Evolutionary conservation across 2,888 invertebrate genomes (phyloP), one percentile per base, ranked within the genome.

Genomic region (Actias luna): DNA sequence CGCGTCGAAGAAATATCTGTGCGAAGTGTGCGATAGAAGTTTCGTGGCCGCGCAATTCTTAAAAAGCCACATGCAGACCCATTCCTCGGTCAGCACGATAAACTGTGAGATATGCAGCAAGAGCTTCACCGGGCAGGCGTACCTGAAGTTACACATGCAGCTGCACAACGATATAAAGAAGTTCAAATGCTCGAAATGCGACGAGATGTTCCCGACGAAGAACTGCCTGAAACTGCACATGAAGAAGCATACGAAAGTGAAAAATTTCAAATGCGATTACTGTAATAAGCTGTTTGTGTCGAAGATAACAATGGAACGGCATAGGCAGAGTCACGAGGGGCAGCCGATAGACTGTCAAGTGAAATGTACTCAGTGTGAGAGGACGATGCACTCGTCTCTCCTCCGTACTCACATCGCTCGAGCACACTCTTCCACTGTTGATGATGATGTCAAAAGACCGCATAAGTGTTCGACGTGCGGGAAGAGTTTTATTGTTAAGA

Each of bases 211-310:
- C 42, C 92, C 91, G 0, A 92, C 92, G 0, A 92, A 92, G 70
- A 92, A 91, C 68, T 92, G 92, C 67, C 73, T 92, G 31, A 92
- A 92, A 78, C 81, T 85, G 3, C 92, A 92, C 71, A 92, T 92
- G 92, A 92, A 92, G 63, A 92, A 92, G 65, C 92, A 92, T 66
- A 88, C 92, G 0, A 92, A 92, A 73, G 90, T 92, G 0, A 92
- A 92, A 82, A 92, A 92, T 69, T 92, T 92, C 65, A 92, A 92
- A 70, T 92, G 92, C 55, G 92, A 92, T 63, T 87, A 82, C 58
- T 92, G 92, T 67, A 84, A 84, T 52, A 92, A 92, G 77, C 73
- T 86, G 31, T 92, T 92, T 76, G 92, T 92, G 0, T 92, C 92
- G 0, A 92, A 91, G 75, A 89, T 92, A 1, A 92, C 92, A 0